Conservation (phyloP, 1,140 invertebrate species). For the Caenorhabditis brenneri region DNA sequence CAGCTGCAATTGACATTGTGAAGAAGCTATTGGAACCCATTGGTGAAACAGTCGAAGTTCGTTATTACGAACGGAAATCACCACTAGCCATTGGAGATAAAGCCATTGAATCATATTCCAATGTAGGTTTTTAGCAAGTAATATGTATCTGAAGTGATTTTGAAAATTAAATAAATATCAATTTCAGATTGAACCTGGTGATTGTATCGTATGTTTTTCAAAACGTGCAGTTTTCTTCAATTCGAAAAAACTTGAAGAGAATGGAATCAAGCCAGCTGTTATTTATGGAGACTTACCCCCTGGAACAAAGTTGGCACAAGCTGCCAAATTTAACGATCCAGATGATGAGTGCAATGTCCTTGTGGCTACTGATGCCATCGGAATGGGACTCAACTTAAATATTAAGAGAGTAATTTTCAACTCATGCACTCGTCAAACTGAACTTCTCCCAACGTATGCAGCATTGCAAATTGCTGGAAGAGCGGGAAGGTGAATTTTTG, state of each 20-base stretch:
- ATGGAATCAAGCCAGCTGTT: conserved; percentile 87
- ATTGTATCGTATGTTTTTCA: conserved; percentile 95
- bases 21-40: conserved; percentile 82
- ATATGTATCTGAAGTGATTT: conserved; percentile 23
- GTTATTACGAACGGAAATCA: conserved; percentile 87
- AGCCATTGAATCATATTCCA: conserved; percentile 75
- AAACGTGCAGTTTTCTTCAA: conserved; percentile 56
- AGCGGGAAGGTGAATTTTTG: conserved; percentile 76
- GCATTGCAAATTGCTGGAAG: conserved; percentile 94
- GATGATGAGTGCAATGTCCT: conserved; percentile 91
- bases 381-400: conserved; percentile 94
- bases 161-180: conserved; percentile 42
- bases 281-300: conserved; percentile 79
- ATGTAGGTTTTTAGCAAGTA: conserved; percentile 55
- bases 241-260: conserved; percentile 75
- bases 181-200: conserved; percentile 79
- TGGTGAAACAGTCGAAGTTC: conserved; percentile 86
- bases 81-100: conserved; percentile 81
- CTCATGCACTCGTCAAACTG: conserved; percentile 84
- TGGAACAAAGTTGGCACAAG: conserved; percentile 89
- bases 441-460: conserved; percentile 86
- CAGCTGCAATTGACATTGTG: conserved; percentile 83
- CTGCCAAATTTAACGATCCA: conserved; percentile 95
- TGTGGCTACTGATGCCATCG: conserved; percentile 96
- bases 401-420: conserved; percentile 86